These are phyloP conservation scores for Stegophylla sp. DNA, from an alignment of 2,888 invertebrate species.

Conservation along the genomic window DNA sequence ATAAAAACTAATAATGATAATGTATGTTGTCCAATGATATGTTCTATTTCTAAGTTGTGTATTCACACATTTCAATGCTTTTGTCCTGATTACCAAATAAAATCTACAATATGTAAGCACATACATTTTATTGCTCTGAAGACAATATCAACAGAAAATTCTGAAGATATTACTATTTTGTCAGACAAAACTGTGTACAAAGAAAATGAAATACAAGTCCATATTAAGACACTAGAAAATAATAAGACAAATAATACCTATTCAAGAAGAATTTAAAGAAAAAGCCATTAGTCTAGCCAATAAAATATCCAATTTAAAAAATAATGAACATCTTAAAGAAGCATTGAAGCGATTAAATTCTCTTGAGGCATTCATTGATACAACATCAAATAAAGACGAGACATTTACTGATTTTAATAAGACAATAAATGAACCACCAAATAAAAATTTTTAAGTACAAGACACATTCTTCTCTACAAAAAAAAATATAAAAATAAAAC, in stretches of 20 bases:
- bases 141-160: background rate
- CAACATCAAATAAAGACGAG: conserved; percentile 7
- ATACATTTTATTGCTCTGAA: background rate
- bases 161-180: background rate
- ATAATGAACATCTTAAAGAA: background rate
- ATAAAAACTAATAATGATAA: background rate
- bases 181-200: background rate
- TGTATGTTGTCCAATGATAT: conserved; percentile 1
- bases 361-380: conserved; percentile 13
- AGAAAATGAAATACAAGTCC: background rate
- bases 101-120: conserved; percentile 13
- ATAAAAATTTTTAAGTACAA: conserved; percentile 4
- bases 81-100: background rate
- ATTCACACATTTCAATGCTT: background rate
- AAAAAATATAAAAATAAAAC: background rate
- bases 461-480: background rate
- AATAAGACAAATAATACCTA: too few species aligned
- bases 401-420: background rate
- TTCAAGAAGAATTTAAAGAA: too few species aligned
- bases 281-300: background rate
- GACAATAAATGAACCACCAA: background rate
- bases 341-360: background rate
- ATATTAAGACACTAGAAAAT: background rate
- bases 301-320: background rate
- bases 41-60: background rate